A percentile compares a stretch with the other conserved stretches of the same genome.
phyloP scores from a whole-genome alignment of 64 coral and sea anemone genomes.

The Pocillopora verrucosa region DNA sequence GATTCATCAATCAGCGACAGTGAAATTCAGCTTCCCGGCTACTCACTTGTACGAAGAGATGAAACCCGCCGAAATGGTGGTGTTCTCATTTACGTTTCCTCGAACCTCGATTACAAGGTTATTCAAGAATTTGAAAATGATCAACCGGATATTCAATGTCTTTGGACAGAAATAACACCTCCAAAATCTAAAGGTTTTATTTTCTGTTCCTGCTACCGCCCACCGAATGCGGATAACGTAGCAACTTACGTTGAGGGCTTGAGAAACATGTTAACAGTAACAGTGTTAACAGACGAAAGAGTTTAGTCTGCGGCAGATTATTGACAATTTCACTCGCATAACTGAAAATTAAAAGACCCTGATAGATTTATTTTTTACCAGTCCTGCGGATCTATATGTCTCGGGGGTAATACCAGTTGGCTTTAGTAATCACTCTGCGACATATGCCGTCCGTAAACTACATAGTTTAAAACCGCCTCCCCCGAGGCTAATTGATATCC shows the following conservation, averaged over 20 bases:
- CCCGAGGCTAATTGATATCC: too few relatives aligned
- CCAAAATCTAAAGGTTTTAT: conserved; percentile 43
- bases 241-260: conserved; percentile 13
- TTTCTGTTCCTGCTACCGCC: conserved; percentile 51
- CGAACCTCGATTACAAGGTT: background rate
- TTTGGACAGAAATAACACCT: conserved; percentile 34
- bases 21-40: conserved; percentile 23
- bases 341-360: too few relatives aligned
- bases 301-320: too few relatives aligned
- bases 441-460: too few relatives aligned
- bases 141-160: conserved; percentile 29
- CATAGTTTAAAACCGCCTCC: too few relatives aligned
- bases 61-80: conserved; percentile 36
- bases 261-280: conserved; percentile 5
- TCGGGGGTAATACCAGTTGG: too few relatives aligned
- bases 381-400: too few relatives aligned
- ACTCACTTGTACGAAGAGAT: conserved; percentile 19
- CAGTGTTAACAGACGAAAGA: too few relatives aligned
- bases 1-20: too few relatives aligned
- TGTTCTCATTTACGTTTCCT: background rate
- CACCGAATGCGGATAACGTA: conserved; percentile 23
- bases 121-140: conserved; percentile 1
- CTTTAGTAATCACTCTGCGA: too few relatives aligned
- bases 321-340: too few relatives aligned
- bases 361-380: too few relatives aligned